phyloP scores from a whole-genome alignment of 2,888 invertebrate species.

The Mythimna albipuncta region DNA sequence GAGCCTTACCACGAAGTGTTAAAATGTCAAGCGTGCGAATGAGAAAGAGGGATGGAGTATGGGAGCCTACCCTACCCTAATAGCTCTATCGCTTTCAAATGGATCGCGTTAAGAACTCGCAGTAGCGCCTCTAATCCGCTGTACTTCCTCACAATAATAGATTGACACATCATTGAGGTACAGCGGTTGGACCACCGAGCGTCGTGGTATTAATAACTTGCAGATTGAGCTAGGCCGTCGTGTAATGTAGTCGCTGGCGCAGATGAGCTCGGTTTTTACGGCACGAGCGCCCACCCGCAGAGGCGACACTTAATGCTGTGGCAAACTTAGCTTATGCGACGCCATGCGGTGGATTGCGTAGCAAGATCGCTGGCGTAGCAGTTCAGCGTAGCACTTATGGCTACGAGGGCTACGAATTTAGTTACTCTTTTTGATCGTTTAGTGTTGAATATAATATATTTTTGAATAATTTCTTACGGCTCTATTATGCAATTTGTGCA shows the following conservation, averaged over 20 bases:
- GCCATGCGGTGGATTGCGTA: constrained; percentile 17
- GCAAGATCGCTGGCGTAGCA: constrained; percentile 23
- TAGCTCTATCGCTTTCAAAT: too few relatives aligned
- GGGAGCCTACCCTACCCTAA: too few relatives aligned
- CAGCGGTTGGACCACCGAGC: constrained; percentile 76
- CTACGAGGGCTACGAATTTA: not conserved
- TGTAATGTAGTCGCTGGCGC: constrained; percentile 83
- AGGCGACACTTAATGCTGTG: constrained; percentile 78
- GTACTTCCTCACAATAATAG: constrained; percentile 17
- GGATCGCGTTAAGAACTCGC: too few relatives aligned
- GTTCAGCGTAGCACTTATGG: not conserved
- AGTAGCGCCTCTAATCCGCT: not conserved
- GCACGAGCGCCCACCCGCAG: constrained; percentile 90
- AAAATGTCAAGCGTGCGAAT: too few relatives aligned
- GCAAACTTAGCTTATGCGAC: constrained; percentile 60
- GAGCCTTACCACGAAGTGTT: too few relatives aligned
- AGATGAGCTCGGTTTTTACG: constrained; percentile 89
- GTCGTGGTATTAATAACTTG: constrained; percentile 84
- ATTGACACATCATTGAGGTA: constrained; percentile 70
- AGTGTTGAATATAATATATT: too few relatives aligned
- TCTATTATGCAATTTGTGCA: not conserved
- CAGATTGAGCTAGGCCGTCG: constrained; percentile 85
- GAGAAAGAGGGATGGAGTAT: too few relatives aligned
- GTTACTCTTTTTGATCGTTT: too few relatives aligned
- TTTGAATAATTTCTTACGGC: not conserved